Percentiles rank a stretch among this genome's conserved stretches.
These are phyloP conservation scores for Pissodes strobi DNA, from an alignment of 1,140 invertebrate species.

Conservation along the genomic window DNA sequence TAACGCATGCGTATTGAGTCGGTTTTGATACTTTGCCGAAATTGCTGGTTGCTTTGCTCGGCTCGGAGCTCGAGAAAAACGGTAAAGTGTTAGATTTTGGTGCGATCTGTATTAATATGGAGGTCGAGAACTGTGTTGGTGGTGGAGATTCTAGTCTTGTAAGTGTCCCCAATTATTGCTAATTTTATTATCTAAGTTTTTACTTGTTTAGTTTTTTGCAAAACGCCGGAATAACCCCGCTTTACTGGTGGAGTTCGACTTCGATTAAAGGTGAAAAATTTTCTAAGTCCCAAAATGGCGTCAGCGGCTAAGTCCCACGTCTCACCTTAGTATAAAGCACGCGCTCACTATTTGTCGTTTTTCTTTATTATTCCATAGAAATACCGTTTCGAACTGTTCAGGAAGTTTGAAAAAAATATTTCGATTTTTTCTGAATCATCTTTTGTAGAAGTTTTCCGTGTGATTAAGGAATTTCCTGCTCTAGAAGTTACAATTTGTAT, in stretches of 20 bases:
- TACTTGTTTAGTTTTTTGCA: slow-evolving; percentile 27
- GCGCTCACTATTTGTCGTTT: slow-evolving; percentile 23
- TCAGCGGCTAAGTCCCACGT: slow-evolving; percentile 70
- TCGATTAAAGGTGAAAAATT: slow-evolving; percentile 62
- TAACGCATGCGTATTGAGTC: slow-evolving; percentile 1
- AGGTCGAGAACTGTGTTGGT: slow-evolving; percentile 49
- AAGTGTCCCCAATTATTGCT: slow-evolving; percentile 44
- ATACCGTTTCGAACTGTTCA: slow-evolving; percentile 7
- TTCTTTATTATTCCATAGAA: slow-evolving; percentile 22
- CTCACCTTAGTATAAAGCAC: slow-evolving; percentile 31
- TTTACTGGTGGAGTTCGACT: slow-evolving; percentile 46
- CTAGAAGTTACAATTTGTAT: not conserved
- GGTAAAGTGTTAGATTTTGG: slow-evolving; percentile 22
- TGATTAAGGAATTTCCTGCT: too few relatives aligned
- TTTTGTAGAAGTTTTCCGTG: too few relatives aligned
- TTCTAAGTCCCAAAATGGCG: slow-evolving; percentile 87
- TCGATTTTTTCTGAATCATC: not conserved
- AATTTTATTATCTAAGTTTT: slow-evolving; percentile 39
- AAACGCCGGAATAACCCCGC: slow-evolving; percentile 25
- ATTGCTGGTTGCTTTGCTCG: slow-evolving; percentile 20
- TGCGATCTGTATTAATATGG: slow-evolving; percentile 45
- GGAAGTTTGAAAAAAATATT: not conserved
- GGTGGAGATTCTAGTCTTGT: slow-evolving; percentile 45
- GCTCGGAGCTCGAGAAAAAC: slow-evolving; percentile 15
- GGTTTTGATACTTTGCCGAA: slow-evolving; percentile 28